Percentiles rank a stretch among this genome's conserved stretches.
These are phyloP conservation scores for Cataglyphis rosenhaueri DNA, from an alignment of 2,888 invertebrate species.

Conservation along the genomic window DNA sequence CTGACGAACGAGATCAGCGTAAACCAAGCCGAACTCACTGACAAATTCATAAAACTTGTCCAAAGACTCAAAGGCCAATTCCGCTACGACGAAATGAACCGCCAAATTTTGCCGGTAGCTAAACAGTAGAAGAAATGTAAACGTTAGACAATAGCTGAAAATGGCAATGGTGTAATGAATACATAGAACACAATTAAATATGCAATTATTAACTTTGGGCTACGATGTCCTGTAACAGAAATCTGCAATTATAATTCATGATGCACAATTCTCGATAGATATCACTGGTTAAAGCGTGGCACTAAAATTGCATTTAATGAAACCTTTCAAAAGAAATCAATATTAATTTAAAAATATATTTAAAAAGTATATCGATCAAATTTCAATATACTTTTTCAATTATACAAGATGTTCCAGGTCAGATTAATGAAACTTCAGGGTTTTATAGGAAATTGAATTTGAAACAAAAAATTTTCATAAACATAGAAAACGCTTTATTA, in stretches of 20 bases:
- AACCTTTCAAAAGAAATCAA: constrained; percentile 2
- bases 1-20: constrained; percentile 89
- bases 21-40: constrained; percentile 91
- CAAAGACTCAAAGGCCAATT: constrained; percentile 94
- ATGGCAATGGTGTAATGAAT: constrained; percentile 51
- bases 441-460: too few species aligned
- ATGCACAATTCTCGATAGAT: constrained; percentile 10
- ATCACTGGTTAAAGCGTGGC: constrained; percentile 14
- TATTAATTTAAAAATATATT: not conserved
- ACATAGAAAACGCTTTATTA: too few species aligned
- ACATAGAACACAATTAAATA: constrained; percentile 77
- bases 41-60: constrained; percentile 96
- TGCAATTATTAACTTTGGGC: constrained; percentile 65
- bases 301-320: constrained; percentile 13
- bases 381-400: constrained; percentile 8
- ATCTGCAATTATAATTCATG: constrained; percentile 76
- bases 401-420: not conserved
- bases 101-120: constrained; percentile 98
- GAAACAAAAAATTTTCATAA: too few species aligned
- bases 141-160: constrained; percentile 85
- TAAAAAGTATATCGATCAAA: constrained; percentile 6
- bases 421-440: too few species aligned
- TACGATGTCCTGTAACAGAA: constrained; percentile 83
- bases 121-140: constrained; percentile 86
- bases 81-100: constrained; percentile 93